Evolutionary conservation across 2,888 invertebrate species (phyloP), one percentile per base, ranked within the genome.

Genomic region (Nymphalis urticae): DNA sequence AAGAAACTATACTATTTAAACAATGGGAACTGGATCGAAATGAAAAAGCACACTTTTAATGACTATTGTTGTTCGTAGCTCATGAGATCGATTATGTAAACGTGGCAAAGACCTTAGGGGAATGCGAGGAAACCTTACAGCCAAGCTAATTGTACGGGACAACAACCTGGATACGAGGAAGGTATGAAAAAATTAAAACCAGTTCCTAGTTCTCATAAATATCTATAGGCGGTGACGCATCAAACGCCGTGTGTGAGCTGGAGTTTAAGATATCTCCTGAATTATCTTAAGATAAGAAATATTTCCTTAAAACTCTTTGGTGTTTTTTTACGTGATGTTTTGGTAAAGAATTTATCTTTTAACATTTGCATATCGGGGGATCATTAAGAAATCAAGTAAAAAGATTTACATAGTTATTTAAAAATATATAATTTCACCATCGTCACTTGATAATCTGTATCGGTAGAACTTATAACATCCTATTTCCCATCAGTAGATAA

Each of bases 111-210:
- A 48, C 68, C 68, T 54, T 48, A 53, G 56, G 62, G 36, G 64
- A 68, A 71, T 63, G 64, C 54, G 59, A 62, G 65, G 51, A 36
- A 65, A 64, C 71, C 68, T 64, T 65, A 62, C 59, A 62, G 58
- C 51, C 32, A 48, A 36, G 62, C 32, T 68, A 68, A 62, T 68
- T 65, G 59, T 65, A 53, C 62, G 48, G 68, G 68, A 62, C 68
- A 53, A 64, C 62, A 68, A 71, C 71, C 64, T 68, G 51, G 21
- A 21, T 47, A 54, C 36, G 13, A 48, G 36, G 27, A 21, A 62
- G 32, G 32, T 54, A 62, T 56, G 42, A 42, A 66, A 56, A 62
- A 66, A 53, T 48, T n/a, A 17, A 27, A 62, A 62, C 50, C 62
- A 36, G 66, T 66, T 66, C 54, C 27, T 60, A 60, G 51, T 19